Base-by-base conservation (phyloP, 2,888 invertebrate species). In the Mechanitis messenoides region DNA sequence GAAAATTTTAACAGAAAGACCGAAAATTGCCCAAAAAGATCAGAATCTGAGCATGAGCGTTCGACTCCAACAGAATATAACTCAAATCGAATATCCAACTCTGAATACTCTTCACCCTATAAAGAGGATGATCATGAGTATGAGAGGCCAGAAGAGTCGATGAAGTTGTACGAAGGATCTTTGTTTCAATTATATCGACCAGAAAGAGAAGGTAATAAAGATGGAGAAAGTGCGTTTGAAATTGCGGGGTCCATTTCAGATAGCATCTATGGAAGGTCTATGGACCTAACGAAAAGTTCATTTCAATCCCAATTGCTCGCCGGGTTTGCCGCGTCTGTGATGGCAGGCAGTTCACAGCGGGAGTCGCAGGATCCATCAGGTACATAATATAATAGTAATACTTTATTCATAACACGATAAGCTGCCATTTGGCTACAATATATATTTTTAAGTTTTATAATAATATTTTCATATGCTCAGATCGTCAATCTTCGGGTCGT, bases 251-350 rank as follows among this genome's bases (percentile, higher is more conserved):
- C 78, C 1, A 68, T 87, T 7, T 73, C 87, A 0, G 87, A 88
- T 5, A 82, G 81, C 67, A 80, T 90, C 45, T 90, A 89, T 60
- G 84, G 84, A 0, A 74, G 89, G 56, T 85, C 88, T 28, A 84
- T 90, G 85, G 86, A 90, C 67, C 67, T 90, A 58, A 79, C 86
- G 3, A 90, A 89, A 72, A 80, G 72, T 42, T 80, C 89, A 0
- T 86, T 91, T 60, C 90, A 88, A 69, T 84, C 86, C 0, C 90
- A 90, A 64, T 65, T 90, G 53, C 67, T 90, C 57, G 90, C 87
- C 45, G 87, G 88, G 0, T 87, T 90, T 62, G 84, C 78, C 4
- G 84, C 88, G 1, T 85, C 89, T 0, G 88, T 86, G 1, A 90
- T 90, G 62, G 87, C 88, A 47, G 85, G 87, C 2, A 83, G 69